Conservation (phyloP, 2,888 invertebrate species). For the Lutraria lutraria region DNA sequence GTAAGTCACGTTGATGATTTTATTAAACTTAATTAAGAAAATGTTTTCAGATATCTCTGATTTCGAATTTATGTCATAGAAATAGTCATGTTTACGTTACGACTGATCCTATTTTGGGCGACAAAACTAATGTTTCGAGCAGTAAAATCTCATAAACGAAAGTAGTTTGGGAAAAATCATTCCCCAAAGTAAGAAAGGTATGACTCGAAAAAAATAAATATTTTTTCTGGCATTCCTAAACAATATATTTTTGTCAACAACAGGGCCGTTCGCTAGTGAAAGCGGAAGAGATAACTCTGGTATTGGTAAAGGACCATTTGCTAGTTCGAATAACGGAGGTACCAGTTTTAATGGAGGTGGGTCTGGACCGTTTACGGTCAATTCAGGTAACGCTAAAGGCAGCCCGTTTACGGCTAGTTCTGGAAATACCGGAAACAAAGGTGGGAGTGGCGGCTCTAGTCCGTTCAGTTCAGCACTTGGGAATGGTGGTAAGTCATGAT, state of each 20-base stretch:
- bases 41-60: too few relatives aligned
- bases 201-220: too few relatives aligned
- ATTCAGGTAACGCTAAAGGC: neutral
- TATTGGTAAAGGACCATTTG: neutral
- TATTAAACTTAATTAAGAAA: too few relatives aligned
- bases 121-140: too few relatives aligned
- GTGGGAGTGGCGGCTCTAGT: neutral
- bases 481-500: neutral
- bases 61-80: too few relatives aligned
- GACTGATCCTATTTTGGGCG: too few relatives aligned
- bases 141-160: too few relatives aligned
- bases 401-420: conserved; percentile 33
- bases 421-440: neutral
- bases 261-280: neutral
- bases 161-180: too few relatives aligned
- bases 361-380: conserved; percentile 28
- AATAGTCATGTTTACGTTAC: too few relatives aligned
- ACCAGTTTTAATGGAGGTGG: conserved; percentile 23
- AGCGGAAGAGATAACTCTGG: neutral
- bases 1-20: neutral
- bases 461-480: conserved; percentile 26
- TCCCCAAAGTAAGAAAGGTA: too few relatives aligned
- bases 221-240: too few relatives aligned
- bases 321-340: neutral
- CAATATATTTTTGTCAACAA: too few relatives aligned